A percentile compares a stretch with the other conserved stretches of the same genome.
phyloP scores from a whole-genome alignment of 1,140 invertebrate species.

The Drosophila simulans region DNA sequence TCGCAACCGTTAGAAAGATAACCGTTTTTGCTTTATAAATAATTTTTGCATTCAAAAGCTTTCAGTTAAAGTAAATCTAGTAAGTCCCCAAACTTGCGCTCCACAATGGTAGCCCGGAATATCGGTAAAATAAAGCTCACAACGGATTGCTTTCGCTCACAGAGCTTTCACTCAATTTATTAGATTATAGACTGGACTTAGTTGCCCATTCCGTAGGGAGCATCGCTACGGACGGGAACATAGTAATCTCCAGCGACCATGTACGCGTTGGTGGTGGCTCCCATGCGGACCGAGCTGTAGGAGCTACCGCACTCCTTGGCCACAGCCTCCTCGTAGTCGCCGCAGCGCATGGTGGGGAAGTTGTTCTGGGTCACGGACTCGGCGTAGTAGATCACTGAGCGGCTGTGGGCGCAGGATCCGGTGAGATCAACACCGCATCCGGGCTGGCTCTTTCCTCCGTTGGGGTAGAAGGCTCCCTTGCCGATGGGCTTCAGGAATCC shows the following conservation, averaged over 20 bases:
- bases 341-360: constrained; percentile 70
- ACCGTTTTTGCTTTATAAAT: too few relatives aligned
- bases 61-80: background rate
- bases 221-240: constrained; percentile 68
- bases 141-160: constrained; percentile 16
- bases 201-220: constrained; percentile 77
- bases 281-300: constrained; percentile 80
- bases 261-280: constrained; percentile 77
- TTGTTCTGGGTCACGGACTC: constrained; percentile 81
- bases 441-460: constrained; percentile 86
- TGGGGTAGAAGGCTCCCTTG: constrained; percentile 86
- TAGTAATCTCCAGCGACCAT: constrained; percentile 83
- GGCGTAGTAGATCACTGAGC: constrained; percentile 86
- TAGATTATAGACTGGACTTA: constrained; percentile 30
- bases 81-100: background rate
- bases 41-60: background rate
- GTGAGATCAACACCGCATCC: constrained; percentile 85
- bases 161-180: constrained; percentile 38
- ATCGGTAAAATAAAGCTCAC: background rate
- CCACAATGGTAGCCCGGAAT: background rate
- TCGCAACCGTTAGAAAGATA: too few relatives aligned
- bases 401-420: constrained; percentile 85
- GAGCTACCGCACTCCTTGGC: constrained; percentile 60
- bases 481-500: constrained; percentile 86
- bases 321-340: constrained; percentile 64